These are phyloP conservation scores for Thalassoma bifasciatum DNA, from an alignment of 2,113 vertebrate genomes.

Conservation along the genomic window DNA sequence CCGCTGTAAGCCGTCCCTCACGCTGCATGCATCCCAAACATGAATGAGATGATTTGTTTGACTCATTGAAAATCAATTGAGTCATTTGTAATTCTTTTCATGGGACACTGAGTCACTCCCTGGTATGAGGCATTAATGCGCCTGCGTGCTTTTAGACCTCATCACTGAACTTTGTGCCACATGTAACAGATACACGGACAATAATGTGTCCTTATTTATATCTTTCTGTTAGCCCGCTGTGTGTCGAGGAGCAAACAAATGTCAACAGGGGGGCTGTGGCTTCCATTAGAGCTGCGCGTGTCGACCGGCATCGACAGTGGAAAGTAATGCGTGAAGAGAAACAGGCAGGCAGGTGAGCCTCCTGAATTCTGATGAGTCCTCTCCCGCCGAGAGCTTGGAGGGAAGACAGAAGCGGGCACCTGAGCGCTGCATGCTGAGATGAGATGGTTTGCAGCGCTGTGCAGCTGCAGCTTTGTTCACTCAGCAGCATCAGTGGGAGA, in stretches of 20 bases:
- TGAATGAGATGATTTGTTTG: conserved; percentile 15
- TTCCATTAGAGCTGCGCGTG: conserved; percentile 45
- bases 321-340: conserved; percentile 54
- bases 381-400: conserved; percentile 35
- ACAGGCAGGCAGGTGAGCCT: conserved; percentile 52
- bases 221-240: conserved; percentile 40
- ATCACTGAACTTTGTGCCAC: conserved; percentile 6
- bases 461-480: conserved; percentile 52
- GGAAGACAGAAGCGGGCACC: conserved; percentile 49
- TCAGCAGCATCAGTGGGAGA: conserved; percentile 22
- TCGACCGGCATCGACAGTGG: conserved; percentile 28
- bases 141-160: neutral
- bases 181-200: conserved; percentile 6
- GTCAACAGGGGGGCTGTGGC: conserved; percentile 66
- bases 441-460: conserved; percentile 53
- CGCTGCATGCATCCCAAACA: neutral
- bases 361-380: conserved; percentile 67
- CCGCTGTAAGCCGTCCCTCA: neutral
- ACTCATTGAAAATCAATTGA: conserved; percentile 35
- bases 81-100: conserved; percentile 24
- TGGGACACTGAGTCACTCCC: conserved; percentile 3
- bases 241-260: conserved; percentile 26
- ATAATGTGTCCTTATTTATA: conserved; percentile 40
- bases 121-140: conserved; percentile 11
- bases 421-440: conserved; percentile 44